phyloP scores from a whole-genome alignment of 2,113 vertebrate species.

The Rattus norvegicus region DNA sequence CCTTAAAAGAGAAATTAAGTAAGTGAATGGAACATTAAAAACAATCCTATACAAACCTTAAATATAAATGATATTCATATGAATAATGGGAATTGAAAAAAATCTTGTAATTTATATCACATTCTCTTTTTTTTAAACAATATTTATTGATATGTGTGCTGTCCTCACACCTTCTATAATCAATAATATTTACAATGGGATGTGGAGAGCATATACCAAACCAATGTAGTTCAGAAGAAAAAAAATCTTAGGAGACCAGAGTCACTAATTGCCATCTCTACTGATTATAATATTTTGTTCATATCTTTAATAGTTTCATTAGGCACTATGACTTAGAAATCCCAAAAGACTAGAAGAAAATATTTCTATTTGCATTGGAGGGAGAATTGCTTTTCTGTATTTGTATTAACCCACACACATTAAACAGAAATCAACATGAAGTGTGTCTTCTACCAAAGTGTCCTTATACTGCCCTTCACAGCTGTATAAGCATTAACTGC shows the following conservation, averaged over 20 bases:
- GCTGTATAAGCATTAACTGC: background rate
- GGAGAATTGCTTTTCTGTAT: background rate
- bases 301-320: background rate
- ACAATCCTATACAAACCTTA: background rate
- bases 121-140: background rate
- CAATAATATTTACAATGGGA: background rate
- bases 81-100: background rate
- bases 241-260: background rate
- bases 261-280: background rate
- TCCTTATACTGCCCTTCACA: background rate
- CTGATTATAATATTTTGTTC: background rate
- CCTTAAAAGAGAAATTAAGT: background rate
- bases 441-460: background rate
- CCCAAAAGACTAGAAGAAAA: background rate
- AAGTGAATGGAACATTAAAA: background rate
- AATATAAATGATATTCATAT: background rate
- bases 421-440: conserved; percentile 9
- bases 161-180: background rate
- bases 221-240: background rate
- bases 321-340: background rate
- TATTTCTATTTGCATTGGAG: background rate
- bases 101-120: background rate
- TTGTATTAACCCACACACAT: background rate
- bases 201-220: background rate
- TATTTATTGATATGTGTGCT: background rate